Conservation (phyloP, 2,113 vertebrate species). For the Pedionomus torquatus region DNA sequence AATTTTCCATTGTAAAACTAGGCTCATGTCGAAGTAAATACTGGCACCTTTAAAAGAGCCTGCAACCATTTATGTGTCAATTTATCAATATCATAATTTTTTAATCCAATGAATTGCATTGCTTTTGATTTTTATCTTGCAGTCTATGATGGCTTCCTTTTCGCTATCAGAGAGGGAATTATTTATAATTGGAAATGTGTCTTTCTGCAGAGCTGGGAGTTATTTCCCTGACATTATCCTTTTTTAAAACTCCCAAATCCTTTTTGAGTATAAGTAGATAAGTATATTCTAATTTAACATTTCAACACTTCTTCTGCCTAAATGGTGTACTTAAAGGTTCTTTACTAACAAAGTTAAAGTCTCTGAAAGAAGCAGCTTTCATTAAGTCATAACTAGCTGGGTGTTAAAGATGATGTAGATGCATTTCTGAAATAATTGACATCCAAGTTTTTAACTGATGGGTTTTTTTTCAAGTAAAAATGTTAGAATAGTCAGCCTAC, state of each 20-base stretch:
- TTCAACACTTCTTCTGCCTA: neutral
- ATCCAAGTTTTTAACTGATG: neutral
- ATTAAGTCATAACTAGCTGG: neutral
- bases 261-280: neutral
- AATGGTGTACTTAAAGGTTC: neutral
- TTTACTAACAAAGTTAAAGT: neutral
- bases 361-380: neutral
- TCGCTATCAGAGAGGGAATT: conserved; percentile 14
- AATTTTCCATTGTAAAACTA: conserved; percentile 16
- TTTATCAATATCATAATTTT: conserved; percentile 35
- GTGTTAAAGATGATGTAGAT: neutral
- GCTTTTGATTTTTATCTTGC: conserved; percentile 53
- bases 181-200: conserved; percentile 1
- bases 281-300: conserved; percentile 15
- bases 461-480: neutral
- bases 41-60: neutral
- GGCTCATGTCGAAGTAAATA: conserved; percentile 29
- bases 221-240: neutral
- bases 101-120: conserved; percentile 22
- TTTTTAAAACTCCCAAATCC: neutral
- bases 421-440: neutral
- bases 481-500: too few relatives aligned
- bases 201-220: neutral
- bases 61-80: neutral
- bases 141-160: conserved; percentile 20